Base-by-base conservation (phyloP, 2,888 invertebrate species). In the Pedicia rivosa region DNA sequence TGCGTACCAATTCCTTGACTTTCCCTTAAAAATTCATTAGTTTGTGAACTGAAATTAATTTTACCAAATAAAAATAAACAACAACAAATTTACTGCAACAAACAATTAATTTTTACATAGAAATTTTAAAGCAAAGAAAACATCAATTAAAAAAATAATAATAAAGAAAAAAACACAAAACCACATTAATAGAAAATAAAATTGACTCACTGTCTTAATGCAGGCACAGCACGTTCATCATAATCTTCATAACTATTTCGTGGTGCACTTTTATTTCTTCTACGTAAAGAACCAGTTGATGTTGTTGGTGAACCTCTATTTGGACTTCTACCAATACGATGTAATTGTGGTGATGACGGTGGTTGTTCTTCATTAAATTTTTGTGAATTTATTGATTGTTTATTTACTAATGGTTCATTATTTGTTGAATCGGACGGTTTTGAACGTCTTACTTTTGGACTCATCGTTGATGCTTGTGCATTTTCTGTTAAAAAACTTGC, bases 191-290 rank as follows among this genome's bases (percentile, higher is more conserved):
- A 14, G 14, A 10, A 38, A 35, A 10, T 15, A 19, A 16, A 22
- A n/a, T 28, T 32, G 54, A 62, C 75, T 72, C 66, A 87, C 87
- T 84, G 86, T 58, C 86, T 74, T 36, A 86, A 63, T 25, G 86
- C 81, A 7, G 88, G 88, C 41, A 90, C 67, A 1, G 83, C 70
- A 38, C 86, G 67, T 48, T 90, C 88, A 52, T 90, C 90, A 48
- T 88, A 88, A 46, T 82, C 83, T 55, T 86, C 84, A 49, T 82
- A 87, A 4, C 80, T 82, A 10, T 78, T 72, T 12, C 72, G 62
- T 3, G 63, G 63, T 2, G 74, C 76, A 39, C 78, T 78, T 53
- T 77, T 77, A 44, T 73, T 72, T 37, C 73, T 57, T 53, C 80
- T 62, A 59, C 68, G 68, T 39, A 63, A 67, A 28, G 69, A 79